phyloP scores from a whole-genome alignment of 2,113 vertebrate species.

The Plestiodon gilberti region DNA sequence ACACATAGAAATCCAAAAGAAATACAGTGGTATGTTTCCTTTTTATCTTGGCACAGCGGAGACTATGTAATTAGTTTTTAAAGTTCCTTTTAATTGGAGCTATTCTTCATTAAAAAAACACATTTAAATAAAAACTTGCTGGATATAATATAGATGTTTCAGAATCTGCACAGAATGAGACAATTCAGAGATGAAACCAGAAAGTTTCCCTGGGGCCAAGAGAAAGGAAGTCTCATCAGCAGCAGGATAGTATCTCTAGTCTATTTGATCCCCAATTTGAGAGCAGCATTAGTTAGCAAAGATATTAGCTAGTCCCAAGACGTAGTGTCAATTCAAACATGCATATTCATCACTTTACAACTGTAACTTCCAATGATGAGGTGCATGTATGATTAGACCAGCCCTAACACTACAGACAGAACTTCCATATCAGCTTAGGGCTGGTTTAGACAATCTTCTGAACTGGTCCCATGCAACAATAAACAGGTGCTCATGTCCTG shows the following conservation, averaged over 20 bases:
- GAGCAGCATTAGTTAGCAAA: background rate
- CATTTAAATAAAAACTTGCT: conserved; percentile 12
- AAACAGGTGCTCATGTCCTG: too few relatives aligned
- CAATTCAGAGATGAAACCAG: background rate
- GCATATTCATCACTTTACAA: background rate
- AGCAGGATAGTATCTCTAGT: background rate
- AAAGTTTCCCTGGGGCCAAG: background rate
- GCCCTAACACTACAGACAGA: background rate
- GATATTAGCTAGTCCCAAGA: background rate
- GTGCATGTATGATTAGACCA: background rate
- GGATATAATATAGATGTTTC: background rate
- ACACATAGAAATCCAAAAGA: conserved; percentile 55
- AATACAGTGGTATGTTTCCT: conserved; percentile 22
- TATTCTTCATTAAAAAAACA: conserved; percentile 50
- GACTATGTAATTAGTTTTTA: background rate
- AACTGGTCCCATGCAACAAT: too few relatives aligned
- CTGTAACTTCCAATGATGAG: background rate
- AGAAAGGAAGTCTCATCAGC: background rate
- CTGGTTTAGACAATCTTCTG: too few relatives aligned
- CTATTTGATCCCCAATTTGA: background rate
- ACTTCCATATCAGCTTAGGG: background rate
- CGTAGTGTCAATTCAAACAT: background rate
- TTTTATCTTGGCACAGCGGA: conserved; percentile 26
- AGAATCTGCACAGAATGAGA: background rate
- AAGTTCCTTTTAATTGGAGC: conserved; percentile 1